Percentiles rank a stretch among this genome's conserved stretches.
Conservation (phyloP, 2,888 invertebrate genomes). For the Rhingia rostrata region DNA sequence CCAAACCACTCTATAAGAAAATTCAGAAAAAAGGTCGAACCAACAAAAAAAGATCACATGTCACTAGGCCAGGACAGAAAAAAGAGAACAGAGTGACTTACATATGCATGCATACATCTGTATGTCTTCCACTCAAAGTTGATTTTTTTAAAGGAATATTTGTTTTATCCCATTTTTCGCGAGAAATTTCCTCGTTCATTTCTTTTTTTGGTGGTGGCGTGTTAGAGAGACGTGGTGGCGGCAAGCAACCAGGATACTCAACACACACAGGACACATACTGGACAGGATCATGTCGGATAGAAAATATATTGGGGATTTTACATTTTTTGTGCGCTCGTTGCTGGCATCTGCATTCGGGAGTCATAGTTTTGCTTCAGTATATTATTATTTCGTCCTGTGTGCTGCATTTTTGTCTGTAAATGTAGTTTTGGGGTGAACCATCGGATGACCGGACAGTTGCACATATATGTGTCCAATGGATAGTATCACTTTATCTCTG, state of each 20-base stretch:
- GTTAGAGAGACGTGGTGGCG: slow-evolving; percentile 12
- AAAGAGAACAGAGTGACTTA: slow-evolving; percentile 1
- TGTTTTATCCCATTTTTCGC: slow-evolving; percentile 42
- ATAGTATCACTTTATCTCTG: slow-evolving; percentile 63
- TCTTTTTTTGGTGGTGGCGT: background rate
- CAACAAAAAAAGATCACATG: slow-evolving; percentile 56
- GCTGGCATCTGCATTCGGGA: slow-evolving; percentile 49
- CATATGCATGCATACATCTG: slow-evolving; percentile 3
- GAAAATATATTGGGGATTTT: slow-evolving; percentile 73
- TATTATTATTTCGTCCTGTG: slow-evolving; percentile 69
- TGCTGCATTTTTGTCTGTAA: slow-evolving; percentile 8
- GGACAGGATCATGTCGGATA: slow-evolving; percentile 74
- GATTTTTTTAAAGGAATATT: slow-evolving; percentile 57
- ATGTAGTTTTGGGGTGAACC: slow-evolving; percentile 26
- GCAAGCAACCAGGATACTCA: slow-evolving; percentile 45
- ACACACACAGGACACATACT: slow-evolving; percentile 66
- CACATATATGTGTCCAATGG: slow-evolving; percentile 57
- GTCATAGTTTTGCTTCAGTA: slow-evolving; percentile 34
- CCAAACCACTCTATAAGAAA: slow-evolving; percentile 39
- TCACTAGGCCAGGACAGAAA: slow-evolving; percentile 50
- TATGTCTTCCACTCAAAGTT: slow-evolving; percentile 56
- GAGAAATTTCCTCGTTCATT: slow-evolving; percentile 7
- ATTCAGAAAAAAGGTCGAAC: slow-evolving; percentile 3
- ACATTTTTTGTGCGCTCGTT: slow-evolving; percentile 36
- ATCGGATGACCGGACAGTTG: slow-evolving; percentile 45